phyloP scores from a whole-genome alignment of 2,113 vertebrate genomes.

The Stigmatopora nigra region DNA sequence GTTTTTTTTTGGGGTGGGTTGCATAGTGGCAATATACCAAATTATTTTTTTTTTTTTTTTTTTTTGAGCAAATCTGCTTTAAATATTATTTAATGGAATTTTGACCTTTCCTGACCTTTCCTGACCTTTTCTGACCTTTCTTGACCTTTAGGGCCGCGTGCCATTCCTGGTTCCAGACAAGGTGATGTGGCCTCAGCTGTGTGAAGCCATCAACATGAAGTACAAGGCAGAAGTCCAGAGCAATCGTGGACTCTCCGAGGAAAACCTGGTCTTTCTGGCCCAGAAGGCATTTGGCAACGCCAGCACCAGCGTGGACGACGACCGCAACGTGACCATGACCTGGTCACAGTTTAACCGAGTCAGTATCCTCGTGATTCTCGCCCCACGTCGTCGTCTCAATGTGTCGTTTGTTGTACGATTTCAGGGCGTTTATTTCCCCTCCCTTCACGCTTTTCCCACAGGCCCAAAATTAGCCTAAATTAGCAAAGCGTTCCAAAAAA shows the following conservation, averaged over 20 bases:
- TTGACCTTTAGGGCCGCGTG: conserved; percentile 80
- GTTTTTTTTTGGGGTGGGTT: no score
- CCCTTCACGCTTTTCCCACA: conserved; percentile 7
- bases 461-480: conserved; percentile 13
- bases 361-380: conserved; percentile 30
- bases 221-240: conserved; percentile 96
- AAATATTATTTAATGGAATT: no score
- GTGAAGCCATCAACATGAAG: conserved; percentile 94
- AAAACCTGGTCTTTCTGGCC: conserved; percentile 89
- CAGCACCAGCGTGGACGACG: conserved; percentile 83
- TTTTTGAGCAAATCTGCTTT: no score
- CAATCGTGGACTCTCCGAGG: conserved; percentile 85
- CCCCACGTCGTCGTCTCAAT: background rate
- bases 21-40: no score
- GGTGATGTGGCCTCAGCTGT: conserved; percentile 88
- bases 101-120: no score
- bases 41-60: no score
- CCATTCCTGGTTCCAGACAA: conserved; percentile 92
- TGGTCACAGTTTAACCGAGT: conserved; percentile 98
- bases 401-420: background rate
- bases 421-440: background rate
- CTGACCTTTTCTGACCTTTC: no score
- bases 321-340: conserved; percentile 85
- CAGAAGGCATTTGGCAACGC: conserved; percentile 92
- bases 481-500: conserved; percentile 16